Evolutionary conservation across 1,140 invertebrate genomes (phyloP), one percentile per base, ranked within the genome.

Genomic region (Araneus ventricosus): DNA sequence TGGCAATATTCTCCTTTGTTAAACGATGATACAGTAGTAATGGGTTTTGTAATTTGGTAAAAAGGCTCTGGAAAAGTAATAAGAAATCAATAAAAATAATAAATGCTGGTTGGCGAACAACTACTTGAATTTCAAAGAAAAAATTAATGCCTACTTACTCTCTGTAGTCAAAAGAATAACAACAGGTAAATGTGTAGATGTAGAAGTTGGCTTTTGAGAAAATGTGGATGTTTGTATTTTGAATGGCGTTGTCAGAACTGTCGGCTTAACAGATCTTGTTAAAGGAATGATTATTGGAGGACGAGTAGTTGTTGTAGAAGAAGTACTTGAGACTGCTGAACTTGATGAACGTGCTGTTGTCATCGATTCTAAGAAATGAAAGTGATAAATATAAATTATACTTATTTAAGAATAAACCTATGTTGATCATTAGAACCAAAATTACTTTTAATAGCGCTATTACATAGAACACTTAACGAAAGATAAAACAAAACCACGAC

Each of bases 1-100:
- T 96, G 96, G 95, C 98, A 98, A 63, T 90, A 61, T 22, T 84
- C 90, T 39, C 63, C 80, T 34, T 61, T 79, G 61, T 86, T 92
- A 57, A 86, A 86, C n/a, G 45, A 45, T n/a, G 90, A 34, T 39
- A 22, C 17, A 37, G 61, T 41, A 14, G 82, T 94, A 67, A n/a
- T 84, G 17, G 87, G 45, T 45, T 88, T 88, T 17, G 52, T 22
- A 87, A n/a, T 75, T 52, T 52, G 45, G 45, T 52, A 52, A 37
- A 45, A 45, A 1, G 87, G 45, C 41, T 88, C 61, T 88, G 34
- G 27, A 88, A 67, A 41, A 70, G 22, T 39, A 37, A 10, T 24
- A 4, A 20, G 34, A 75, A 37, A 30, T 75, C 8, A 70, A 17
- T 1, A 52, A 52, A 63, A 3, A 5, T 63, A 63, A 63, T 63